Evolutionary conservation across 2,888 invertebrate genomes (phyloP).

Genomic region (Eledona agricola): DNA sequence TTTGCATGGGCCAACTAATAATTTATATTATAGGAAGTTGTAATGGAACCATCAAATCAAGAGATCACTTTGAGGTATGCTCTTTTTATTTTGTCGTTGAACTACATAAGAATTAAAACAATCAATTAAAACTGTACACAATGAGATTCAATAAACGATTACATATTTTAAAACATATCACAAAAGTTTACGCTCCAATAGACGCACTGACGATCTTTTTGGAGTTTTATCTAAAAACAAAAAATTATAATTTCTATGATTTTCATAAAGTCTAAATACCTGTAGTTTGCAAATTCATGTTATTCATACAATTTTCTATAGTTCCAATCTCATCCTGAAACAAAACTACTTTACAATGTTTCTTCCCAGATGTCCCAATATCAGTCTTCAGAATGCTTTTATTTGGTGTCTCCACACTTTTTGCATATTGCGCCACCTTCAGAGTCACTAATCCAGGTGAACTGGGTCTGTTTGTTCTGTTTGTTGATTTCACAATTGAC

Average conservation of each 20-base stretch:
- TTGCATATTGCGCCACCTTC: constrained; percentile 44
- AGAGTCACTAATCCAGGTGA: constrained; percentile 52
- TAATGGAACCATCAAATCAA: no score
- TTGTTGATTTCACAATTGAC: not conserved
- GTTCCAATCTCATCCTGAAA: constrained; percentile 40
- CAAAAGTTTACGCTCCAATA: not conserved
- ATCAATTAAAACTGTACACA: no score
- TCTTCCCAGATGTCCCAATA: constrained; percentile 39
- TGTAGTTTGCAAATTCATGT: constrained; percentile 5
- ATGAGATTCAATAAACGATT: no score
- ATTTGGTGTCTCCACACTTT: constrained; percentile 42
- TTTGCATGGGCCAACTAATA: no score
- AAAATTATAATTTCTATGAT: constrained; percentile 1
- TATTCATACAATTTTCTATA: constrained; percentile 11
- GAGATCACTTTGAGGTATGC: no score
- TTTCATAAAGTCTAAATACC: no score
- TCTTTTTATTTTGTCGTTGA: no score
- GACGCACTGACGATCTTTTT: not conserved
- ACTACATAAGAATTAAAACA: no score
- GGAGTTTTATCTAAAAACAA: constrained; percentile 1
- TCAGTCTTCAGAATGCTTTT: constrained; percentile 50
- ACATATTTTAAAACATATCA: no score
- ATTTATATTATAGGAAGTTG: no score
- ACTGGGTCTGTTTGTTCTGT: constrained; percentile 38
- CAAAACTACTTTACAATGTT: constrained; percentile 42